phyloP scores from a whole-genome alignment of 2,797 vertebrate genomes.

The Sebastes itinus region DNA sequence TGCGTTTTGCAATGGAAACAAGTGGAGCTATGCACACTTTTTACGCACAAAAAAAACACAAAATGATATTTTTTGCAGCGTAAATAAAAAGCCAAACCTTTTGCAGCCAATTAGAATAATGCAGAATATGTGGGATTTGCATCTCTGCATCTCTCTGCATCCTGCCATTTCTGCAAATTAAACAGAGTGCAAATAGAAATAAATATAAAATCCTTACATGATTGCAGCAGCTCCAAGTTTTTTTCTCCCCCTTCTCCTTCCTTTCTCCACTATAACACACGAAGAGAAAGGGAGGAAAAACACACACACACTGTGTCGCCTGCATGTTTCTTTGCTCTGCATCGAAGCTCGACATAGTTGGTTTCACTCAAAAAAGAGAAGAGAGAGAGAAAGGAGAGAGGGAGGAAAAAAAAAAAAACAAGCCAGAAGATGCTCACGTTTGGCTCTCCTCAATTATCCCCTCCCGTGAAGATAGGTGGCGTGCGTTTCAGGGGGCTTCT shows the following conservation, averaged over 20 bases:
- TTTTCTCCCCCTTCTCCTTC: conserved; percentile 4
- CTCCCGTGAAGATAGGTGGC: conserved; percentile 99
- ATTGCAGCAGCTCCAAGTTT: conserved; percentile 71
- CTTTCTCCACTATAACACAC: background rate
- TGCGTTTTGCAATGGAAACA: background rate
- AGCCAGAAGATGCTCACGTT: conserved; percentile 98
- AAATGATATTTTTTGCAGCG: conserved; percentile 35
- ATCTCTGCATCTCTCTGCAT: background rate
- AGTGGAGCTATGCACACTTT: background rate
- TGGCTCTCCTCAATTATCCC: conserved; percentile 99
- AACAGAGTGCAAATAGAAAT: conserved; percentile 34
- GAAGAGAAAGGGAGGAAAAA: conserved; percentile 10
- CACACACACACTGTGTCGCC: conserved; percentile 50
- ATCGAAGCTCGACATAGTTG: conserved; percentile 74
- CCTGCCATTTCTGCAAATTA: conserved; percentile 45
- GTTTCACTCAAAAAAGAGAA: conserved; percentile 72
- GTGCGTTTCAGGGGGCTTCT: conserved; percentile 96
- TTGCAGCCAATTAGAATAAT: conserved; percentile 52
- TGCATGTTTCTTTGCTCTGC: conserved; percentile 61
- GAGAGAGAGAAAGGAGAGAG: conserved; percentile 18
- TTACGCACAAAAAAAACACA: background rate
- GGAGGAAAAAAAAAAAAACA: conserved; percentile 70
- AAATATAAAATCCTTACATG: conserved; percentile 57
- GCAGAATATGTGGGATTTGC: conserved; percentile 28
- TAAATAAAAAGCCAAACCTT: conserved; percentile 41